Percentiles rank a stretch among this genome's conserved stretches.
Evolutionary conservation across 1,140 invertebrate species (phyloP).

Genomic region (Lasioglossum baleicum): DNA sequence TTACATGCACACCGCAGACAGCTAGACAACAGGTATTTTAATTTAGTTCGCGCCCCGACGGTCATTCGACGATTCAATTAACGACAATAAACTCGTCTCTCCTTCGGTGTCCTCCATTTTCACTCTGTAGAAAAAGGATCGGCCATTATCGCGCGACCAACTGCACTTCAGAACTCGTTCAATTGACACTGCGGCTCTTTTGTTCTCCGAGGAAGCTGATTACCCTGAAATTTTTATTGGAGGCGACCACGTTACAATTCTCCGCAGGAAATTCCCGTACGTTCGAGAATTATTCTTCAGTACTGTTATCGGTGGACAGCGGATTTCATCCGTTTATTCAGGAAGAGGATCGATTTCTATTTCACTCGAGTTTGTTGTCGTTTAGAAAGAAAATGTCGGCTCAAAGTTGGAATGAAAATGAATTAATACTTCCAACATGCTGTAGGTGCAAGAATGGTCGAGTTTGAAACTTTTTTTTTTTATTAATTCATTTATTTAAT

Average conservation of each 20-base stretch:
- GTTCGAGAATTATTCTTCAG: no score
- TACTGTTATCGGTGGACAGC: no score
- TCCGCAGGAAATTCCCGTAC: neutral
- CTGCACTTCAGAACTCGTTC: constrained; percentile 16
- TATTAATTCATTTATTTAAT: no score
- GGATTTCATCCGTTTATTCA: no score
- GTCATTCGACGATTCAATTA: constrained; percentile 57
- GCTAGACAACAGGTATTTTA: constrained; percentile 50
- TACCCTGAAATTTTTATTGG: constrained; percentile 4
- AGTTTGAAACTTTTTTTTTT: no score
- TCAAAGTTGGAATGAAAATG: no score
- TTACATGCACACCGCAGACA: neutral
- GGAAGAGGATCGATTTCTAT: no score
- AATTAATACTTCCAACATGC: no score
- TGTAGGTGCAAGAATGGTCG: no score
- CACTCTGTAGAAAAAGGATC: constrained; percentile 11
- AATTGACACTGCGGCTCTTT: constrained; percentile 8
- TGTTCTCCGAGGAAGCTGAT: neutral
- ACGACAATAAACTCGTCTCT: constrained; percentile 38
- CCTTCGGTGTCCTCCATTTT: constrained; percentile 17
- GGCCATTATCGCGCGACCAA: constrained; percentile 23
- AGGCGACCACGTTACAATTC: neutral
- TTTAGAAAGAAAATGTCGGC: no score
- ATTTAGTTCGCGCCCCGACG: constrained; percentile 41
- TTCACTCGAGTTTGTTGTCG: no score